Evolutionary conservation across 2,888 invertebrate species (phyloP), one percentile per base, ranked within the genome.

Genomic region (Crematogaster levior): DNA sequence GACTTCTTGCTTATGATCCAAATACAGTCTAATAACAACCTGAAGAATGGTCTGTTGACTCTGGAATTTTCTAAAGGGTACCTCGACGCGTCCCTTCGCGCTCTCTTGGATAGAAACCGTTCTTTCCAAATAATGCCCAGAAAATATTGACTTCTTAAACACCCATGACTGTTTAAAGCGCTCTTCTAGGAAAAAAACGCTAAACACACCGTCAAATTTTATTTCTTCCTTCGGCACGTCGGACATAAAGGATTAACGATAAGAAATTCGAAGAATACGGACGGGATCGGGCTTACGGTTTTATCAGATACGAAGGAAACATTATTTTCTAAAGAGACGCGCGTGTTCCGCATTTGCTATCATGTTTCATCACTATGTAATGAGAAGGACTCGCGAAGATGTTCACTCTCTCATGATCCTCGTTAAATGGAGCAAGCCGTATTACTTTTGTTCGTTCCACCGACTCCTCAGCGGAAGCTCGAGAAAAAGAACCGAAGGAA

Each of bases 401-500:
- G 53, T 24, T 3, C 51, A 12, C 34, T 43, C 43, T 43, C 7
- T 27, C 60, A 9, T 24, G 18, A 12, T 15, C n/a, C 68, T 43
- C 24, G 24, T 79, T 70, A 53, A 70, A 79, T 18, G 34, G 18
- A 40, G 43, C 77, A 79, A 79, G 30, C 34, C 70, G 68, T 34
- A 34, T 68, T 68, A 68, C 34, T 18, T 79, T 18, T 70, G 68
- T 34, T 34, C n/a, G 27, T n/a, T 53, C n/a, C 51, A 24, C 9
- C 51, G 27, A 30, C 21, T 56, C 53, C 21, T 40, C 21, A n/a
- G 24, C 75, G 43, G 77, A 77, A 77, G 56, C 24, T 79, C 56
- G 30, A 56, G 70, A 77, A 48, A 48, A 10, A 48, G 27, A 30
- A 30, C 21, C 18, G 21, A 12, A 86, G 83, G 88, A 88, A 88